A percentile compares a stretch with the other conserved stretches of the same genome.
These are phyloP conservation scores for Caranx melampygus DNA, from an alignment of 2,113 vertebrate species.

Conservation along the genomic window DNA sequence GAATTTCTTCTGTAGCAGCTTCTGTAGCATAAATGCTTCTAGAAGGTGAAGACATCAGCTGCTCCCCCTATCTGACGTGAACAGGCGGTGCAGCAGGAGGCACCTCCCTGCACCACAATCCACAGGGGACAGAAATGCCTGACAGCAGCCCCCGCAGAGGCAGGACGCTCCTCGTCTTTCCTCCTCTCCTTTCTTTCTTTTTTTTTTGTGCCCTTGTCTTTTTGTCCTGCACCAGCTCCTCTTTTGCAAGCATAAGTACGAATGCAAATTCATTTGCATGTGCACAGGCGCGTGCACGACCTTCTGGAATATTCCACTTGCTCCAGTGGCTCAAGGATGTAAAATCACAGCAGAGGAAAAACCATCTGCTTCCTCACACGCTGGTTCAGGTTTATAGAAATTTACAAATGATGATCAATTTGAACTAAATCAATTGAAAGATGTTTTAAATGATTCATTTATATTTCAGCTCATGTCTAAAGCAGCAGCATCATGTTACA, in stretches of 20 bases:
- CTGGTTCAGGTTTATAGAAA: neutral
- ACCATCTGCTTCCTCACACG: too few species aligned
- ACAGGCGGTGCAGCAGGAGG: conserved; percentile 62
- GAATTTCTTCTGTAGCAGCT: neutral
- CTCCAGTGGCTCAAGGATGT: conserved; percentile 24
- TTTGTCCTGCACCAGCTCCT: neutral
- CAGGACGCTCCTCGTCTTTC: neutral
- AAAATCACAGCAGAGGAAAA: neutral
- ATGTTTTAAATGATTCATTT: neutral
- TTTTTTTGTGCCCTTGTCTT: conserved; percentile 37
- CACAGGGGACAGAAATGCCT: conserved; percentile 45
- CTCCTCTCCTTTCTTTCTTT: conserved; percentile 25
- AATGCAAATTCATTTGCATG: conserved; percentile 50
- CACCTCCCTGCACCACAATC: conserved; percentile 71
- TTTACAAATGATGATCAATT: accelerated
- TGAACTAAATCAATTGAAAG: neutral
- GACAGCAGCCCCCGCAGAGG: conserved; percentile 33
- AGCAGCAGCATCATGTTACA: neutral
- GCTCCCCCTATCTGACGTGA: conserved; percentile 46
- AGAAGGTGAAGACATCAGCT: neutral
- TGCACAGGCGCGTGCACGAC: neutral
- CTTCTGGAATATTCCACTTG: conserved; percentile 62
- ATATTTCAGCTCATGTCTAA: neutral
- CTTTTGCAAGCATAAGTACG: conserved; percentile 34
- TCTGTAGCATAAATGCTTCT: neutral